A percentile compares a stretch with the other conserved stretches of the same genome.
These are phyloP conservation scores for Manis pentadactyla DNA, from an alignment of 2,797 vertebrate genomes.

Conservation along the genomic window DNA sequence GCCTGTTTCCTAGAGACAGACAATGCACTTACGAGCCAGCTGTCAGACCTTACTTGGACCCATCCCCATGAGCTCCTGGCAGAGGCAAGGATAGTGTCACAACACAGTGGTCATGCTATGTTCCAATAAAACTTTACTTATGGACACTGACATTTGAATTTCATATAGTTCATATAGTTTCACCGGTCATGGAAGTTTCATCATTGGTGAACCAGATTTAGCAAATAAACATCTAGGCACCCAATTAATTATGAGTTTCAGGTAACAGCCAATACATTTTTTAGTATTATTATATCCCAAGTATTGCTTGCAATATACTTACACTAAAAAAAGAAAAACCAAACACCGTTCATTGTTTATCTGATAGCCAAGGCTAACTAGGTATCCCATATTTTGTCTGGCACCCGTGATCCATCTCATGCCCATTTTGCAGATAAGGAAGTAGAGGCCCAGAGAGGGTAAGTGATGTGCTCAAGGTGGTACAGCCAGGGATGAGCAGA, in stretches of 20 bases:
- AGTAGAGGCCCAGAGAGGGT: neutral
- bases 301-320: neutral
- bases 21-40: neutral
- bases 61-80: neutral
- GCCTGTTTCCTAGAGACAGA: neutral
- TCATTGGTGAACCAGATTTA: neutral
- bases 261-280: neutral
- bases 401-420: neutral
- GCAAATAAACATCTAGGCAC: neutral
- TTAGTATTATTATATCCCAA: neutral
- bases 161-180: no score
- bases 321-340: neutral
- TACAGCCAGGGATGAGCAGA: neutral
- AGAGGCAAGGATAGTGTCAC: neutral
- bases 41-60: neutral
- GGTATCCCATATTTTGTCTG: neutral
- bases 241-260: neutral
- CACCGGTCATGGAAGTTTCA: neutral
- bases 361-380: neutral
- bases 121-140: no score
- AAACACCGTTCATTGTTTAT: neutral
- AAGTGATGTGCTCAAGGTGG: accelerated
- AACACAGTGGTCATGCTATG: no score
- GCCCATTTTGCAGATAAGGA: neutral
- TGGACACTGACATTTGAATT: no score